phyloP scores from a whole-genome alignment of 2,888 invertebrate genomes.

The Micropterix aruncella region DNA sequence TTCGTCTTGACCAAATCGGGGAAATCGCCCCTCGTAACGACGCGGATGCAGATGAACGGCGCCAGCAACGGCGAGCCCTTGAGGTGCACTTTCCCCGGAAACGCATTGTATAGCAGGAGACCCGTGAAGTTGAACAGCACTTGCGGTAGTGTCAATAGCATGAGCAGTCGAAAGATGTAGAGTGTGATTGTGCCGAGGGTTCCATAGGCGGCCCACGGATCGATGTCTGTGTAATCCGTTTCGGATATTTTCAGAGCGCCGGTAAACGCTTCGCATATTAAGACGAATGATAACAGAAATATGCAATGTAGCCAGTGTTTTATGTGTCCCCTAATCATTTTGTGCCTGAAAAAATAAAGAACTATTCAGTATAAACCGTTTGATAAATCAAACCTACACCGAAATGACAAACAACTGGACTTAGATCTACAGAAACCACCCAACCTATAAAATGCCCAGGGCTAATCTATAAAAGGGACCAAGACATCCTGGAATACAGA shows the following conservation, averaged over 20 bases:
- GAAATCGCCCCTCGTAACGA: constrained; percentile 90
- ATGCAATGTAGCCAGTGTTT: constrained; percentile 74
- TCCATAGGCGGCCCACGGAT: constrained; percentile 77
- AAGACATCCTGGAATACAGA: no score
- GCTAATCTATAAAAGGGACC: no score
- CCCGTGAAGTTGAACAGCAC: constrained; percentile 81
- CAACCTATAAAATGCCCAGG: no score
- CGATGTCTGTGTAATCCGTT: constrained; percentile 42
- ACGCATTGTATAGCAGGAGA: constrained; percentile 81
- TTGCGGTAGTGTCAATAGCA: constrained; percentile 79
- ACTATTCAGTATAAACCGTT: no score
- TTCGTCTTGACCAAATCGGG: constrained; percentile 80
- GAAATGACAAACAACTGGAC: no score
- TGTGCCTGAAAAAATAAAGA: no score
- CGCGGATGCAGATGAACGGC: constrained; percentile 87
- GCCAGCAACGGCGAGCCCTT: constrained; percentile 85
- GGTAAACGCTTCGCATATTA: constrained; percentile 55
- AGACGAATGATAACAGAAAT: constrained; percentile 58
- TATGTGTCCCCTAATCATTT: constrained; percentile 46
- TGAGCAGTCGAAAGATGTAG: constrained; percentile 65
- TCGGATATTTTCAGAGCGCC: constrained; percentile 46
- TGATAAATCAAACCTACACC: no score
- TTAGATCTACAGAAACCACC: no score
- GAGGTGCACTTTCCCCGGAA: constrained; percentile 78
- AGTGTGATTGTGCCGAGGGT: constrained; percentile 56